Evolutionary conservation across 2,888 invertebrate genomes (phyloP).

Genomic region (Leptopilina drosophilae): DNA sequence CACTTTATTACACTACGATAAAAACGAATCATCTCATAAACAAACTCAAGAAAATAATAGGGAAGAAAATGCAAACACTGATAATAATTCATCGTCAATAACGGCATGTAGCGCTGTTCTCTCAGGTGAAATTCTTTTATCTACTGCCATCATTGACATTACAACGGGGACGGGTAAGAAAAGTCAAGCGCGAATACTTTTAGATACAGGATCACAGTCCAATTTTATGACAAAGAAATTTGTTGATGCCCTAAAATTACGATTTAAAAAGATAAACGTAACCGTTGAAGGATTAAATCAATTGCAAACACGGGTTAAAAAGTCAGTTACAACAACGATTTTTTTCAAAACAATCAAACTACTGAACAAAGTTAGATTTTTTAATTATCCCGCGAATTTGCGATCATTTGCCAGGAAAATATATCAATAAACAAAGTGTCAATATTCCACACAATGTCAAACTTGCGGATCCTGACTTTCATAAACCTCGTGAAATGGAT

Average conservation of each 20-base stretch:
- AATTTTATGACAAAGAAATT: no score
- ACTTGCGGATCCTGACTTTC: background rate
- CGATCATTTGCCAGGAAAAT: background rate
- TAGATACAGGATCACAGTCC: no score
- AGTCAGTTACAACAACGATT: no score
- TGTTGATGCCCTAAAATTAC: no score
- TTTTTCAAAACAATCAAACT: no score
- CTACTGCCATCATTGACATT: background rate
- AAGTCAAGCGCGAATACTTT: no score
- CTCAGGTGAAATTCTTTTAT: background rate
- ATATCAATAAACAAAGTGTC: slow-evolving; percentile 26
- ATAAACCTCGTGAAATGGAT: background rate
- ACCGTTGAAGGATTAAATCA: no score
- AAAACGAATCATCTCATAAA: background rate
- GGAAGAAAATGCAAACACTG: no score
- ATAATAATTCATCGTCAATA: background rate
- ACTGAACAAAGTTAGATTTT: background rate
- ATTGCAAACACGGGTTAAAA: no score
- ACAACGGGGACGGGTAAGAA: no score
- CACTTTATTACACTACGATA: background rate
- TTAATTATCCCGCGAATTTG: slow-evolving; percentile 6
- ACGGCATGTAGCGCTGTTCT: background rate
- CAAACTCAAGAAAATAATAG: background rate
- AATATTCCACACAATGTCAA: slow-evolving; percentile 41
- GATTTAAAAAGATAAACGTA: no score